phyloP scores from a whole-genome alignment of 2,888 invertebrate species.

The Cephus sareptanus region DNA sequence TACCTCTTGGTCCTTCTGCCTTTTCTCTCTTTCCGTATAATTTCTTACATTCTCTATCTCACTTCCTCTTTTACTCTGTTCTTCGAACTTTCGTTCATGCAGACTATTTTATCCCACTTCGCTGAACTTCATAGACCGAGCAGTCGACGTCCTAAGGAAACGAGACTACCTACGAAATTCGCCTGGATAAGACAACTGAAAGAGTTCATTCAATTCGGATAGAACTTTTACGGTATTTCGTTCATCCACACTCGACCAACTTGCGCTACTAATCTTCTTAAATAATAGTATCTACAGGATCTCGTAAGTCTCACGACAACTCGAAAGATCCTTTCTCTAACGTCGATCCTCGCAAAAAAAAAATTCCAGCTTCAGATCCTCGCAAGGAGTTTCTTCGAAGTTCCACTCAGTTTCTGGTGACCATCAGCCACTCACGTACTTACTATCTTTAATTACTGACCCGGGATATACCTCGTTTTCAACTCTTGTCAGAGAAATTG shows the following conservation, averaged over 20 bases:
- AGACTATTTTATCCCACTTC: conserved; percentile 35
- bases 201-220: not conserved
- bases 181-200: conserved; percentile 6
- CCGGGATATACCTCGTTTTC: not conserved
- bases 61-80: not conserved
- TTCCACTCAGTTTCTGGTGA: not conserved
- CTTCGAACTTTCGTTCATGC: conserved; percentile 31
- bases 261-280: not conserved
- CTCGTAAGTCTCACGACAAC: not conserved
- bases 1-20: conserved; percentile 17
- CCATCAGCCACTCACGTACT: not conserved
- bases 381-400: not conserved
- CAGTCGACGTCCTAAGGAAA: conserved; percentile 13
- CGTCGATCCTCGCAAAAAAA: not conserved
- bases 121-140: conserved; percentile 23
- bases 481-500: not conserved
- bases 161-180: conserved; percentile 14
- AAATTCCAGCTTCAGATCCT: not conserved
- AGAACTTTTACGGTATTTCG: not conserved
- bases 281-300: not conserved
- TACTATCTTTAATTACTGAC: not conserved
- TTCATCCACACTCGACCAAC: not conserved
- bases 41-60: not conserved
- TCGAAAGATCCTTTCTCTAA: not conserved
- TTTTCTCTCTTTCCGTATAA: conserved; percentile 2